Evolutionary conservation across 2,113 vertebrate genomes (phyloP), one percentile per base, ranked within the genome.

Genomic region (Xerus inauris): DNA sequence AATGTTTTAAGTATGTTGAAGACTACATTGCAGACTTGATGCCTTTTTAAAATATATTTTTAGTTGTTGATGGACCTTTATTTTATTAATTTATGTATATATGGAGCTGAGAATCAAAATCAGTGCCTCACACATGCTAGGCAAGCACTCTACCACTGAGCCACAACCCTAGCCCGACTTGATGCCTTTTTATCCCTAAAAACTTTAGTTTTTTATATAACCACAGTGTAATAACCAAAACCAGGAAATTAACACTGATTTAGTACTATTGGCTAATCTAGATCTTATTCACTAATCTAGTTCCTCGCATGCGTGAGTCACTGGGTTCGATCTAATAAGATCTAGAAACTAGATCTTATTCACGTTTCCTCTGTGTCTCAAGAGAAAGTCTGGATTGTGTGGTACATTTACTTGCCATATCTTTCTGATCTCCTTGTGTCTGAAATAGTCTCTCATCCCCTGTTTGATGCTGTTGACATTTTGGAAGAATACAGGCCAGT

Each of bases 401-500:
- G 38, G 91, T 49, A 16, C 54, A 10, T 69, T 94, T 77, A 88
- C 17, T 72, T 54, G 1, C 87, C 89, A 59, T 24, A 1, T 82
- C 73, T 89, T 67, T 86, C 85, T 84, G 79, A 30, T 93, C 71
- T 90, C 89, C n/a, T 77, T 64, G 24, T 73, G 42, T 71, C 86
- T 76, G 35, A 49, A 87, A 69, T 42, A 75, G 64, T 81, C 76
- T 51, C 57, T 93, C 20, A 47, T 47, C 47, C 87, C 86, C 94
- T 86, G 67, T 94, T 94, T 88, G 40, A 49, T 84, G 86, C 76
- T 38, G 32, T n/a, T 94, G 86, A 85, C 89, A 67, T 88, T 92
- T 92, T 85, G 54, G 62, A 91, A 93, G 84, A 62, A 40, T 45
- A 72, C 35, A 83, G 75, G 80, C 45, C 59, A 81, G 49, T 91